Conservation (phyloP, 2,888 invertebrate species). For the Sclerodermus sp. region DNA sequence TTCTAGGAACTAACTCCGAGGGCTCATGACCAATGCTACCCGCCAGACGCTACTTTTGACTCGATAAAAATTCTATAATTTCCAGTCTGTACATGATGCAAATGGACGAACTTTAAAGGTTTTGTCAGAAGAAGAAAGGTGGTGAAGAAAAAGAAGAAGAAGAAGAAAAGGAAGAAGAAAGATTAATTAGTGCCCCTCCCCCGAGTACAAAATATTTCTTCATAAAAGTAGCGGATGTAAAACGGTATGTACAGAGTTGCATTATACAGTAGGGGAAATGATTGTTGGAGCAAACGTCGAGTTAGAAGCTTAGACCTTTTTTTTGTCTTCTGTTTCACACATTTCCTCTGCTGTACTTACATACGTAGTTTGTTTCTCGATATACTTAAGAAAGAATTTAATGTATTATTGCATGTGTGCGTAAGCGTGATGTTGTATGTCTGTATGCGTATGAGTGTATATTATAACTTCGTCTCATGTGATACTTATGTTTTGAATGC, state of each 20-base stretch:
- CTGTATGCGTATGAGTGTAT: not conserved
- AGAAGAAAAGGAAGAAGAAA: constrained; percentile 4
- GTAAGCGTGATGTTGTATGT: not conserved
- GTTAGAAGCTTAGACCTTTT: too few relatives aligned
- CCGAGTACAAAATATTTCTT: constrained; percentile 27
- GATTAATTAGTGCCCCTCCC: constrained; percentile 9
- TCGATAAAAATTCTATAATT: not conserved
- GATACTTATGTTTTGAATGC: not conserved
- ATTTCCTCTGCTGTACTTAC: not conserved
- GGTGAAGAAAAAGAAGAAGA: too few relatives aligned
- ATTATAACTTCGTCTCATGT: not conserved
- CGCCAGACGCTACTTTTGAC: constrained; percentile 39
- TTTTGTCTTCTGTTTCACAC: too few relatives aligned
- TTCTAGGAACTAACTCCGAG: constrained; percentile 36
- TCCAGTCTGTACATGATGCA: too few relatives aligned
- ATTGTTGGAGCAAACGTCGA: too few relatives aligned
- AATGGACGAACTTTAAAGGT: too few relatives aligned
- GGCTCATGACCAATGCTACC: constrained; percentile 42
- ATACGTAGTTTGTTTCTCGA: constrained; percentile 9
- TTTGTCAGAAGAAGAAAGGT: too few relatives aligned
- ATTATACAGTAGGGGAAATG: too few relatives aligned
- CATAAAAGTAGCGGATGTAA: not conserved
- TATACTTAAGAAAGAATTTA: constrained; percentile 14
- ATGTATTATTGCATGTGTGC: not conserved
- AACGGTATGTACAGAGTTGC: not conserved